A percentile compares a stretch with the other conserved stretches of the same genome.
Conservation (phyloP, 2,113 vertebrate genomes). For the Chascanopsetta lugubris region DNA sequence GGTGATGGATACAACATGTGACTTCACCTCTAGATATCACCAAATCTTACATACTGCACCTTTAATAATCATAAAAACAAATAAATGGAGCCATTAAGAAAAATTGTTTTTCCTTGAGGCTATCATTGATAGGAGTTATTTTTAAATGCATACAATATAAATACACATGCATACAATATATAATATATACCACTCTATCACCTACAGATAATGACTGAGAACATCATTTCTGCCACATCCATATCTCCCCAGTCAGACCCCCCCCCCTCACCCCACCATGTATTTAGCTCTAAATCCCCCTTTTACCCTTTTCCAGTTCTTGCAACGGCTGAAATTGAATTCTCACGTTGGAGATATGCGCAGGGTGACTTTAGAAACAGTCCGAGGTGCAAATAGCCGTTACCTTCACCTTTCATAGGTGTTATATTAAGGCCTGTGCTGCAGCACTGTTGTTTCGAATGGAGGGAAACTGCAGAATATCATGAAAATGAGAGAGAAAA, state of each 20-base stretch:
- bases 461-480: not conserved
- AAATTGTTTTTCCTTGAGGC: slow-evolving; percentile 34
- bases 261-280: slow-evolving; percentile 40
- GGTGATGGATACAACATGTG: too few relatives aligned
- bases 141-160: slow-evolving; percentile 10
- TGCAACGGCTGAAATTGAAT: slow-evolving; percentile 71
- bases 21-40: too few relatives aligned
- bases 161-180: slow-evolving; percentile 23
- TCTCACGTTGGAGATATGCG: slow-evolving; percentile 59
- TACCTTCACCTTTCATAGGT: slow-evolving; percentile 18
- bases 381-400: slow-evolving; percentile 43
- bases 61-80: too few relatives aligned
- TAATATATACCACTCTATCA: slow-evolving; percentile 54
- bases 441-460: slow-evolving; percentile 6
- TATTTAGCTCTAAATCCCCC: slow-evolving; percentile 70
- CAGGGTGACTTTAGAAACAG: slow-evolving; percentile 72
- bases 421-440: not conserved
- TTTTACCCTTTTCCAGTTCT: slow-evolving; percentile 65
- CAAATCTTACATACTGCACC: too few relatives aligned
- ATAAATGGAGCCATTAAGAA: too few relatives aligned
- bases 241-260: slow-evolving; percentile 71
- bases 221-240: slow-evolving; percentile 69
- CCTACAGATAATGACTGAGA: slow-evolving; percentile 67
- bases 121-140: slow-evolving; percentile 53
- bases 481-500: slow-evolving; percentile 2